A percentile compares a stretch with the other conserved stretches of the same genome.
These are phyloP conservation scores for Jordanella pulchra DNA, from an alignment of 2,797 vertebrate genomes.

Conservation along the genomic window DNA sequence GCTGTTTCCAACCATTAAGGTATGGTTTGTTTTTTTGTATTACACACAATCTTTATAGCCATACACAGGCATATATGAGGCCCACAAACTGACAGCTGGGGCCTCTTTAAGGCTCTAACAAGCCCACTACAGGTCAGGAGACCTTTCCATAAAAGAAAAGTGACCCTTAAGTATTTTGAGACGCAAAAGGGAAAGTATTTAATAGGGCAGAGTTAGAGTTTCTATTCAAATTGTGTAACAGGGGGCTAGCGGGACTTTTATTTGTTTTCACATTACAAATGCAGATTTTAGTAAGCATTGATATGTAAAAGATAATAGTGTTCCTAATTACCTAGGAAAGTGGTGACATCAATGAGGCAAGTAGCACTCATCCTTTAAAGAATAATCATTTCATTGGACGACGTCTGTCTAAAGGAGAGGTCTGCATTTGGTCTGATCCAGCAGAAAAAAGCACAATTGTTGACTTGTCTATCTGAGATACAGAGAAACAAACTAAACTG, in stretches of 20 bases:
- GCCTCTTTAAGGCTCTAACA: slow-evolving; percentile 11
- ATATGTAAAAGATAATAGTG: no score
- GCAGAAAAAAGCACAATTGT: no score
- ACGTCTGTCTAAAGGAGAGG: no score
- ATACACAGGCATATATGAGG: background rate
- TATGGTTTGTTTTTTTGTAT: slow-evolving; percentile 2
- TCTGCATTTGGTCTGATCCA: no score
- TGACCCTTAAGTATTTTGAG: background rate
- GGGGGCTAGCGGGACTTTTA: slow-evolving; percentile 20
- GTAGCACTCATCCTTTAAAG: no score
- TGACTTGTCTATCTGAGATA: no score
- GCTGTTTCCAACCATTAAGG: background rate
- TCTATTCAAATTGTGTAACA: slow-evolving; percentile 14
- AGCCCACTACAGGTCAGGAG: background rate
- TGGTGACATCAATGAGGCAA: no score
- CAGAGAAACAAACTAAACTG: no score
- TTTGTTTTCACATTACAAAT: slow-evolving; percentile 12
- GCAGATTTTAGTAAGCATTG: slow-evolving; percentile 23
- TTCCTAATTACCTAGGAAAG: no score
- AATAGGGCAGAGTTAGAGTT: slow-evolving; percentile 4
- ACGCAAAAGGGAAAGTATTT: background rate
- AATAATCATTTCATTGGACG: no score
- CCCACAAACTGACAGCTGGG: background rate
- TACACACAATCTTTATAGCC: slow-evolving; percentile 7
- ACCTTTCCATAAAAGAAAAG: background rate